These are phyloP conservation scores for Choloepus hoffmanni DNA, from an alignment of 2,113 vertebrate genomes.

Conservation along the genomic window DNA sequence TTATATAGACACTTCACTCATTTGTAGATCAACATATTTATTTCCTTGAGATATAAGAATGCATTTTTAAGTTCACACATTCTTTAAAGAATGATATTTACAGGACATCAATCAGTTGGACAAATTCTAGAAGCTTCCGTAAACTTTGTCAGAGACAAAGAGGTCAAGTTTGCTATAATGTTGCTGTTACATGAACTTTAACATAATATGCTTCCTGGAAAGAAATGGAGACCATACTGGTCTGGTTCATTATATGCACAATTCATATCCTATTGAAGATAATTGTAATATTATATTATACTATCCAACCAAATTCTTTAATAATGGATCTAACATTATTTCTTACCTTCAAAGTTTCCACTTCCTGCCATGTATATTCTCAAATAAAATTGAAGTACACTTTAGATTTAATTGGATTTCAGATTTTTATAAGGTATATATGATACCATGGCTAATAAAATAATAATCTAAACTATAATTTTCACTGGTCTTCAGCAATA, in stretches of 20 bases:
- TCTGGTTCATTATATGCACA: constrained; percentile 66
- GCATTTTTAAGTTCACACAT: background rate
- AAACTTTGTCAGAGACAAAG: background rate
- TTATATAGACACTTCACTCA: constrained; percentile 51
- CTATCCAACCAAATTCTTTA: constrained; percentile 57
- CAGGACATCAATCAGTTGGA: background rate
- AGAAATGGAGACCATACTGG: constrained; percentile 33
- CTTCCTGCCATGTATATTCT: background rate
- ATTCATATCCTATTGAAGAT: constrained; percentile 40
- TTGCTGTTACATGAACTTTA: background rate
- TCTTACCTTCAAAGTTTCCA: constrained; percentile 13
- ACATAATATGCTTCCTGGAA: constrained; percentile 67
- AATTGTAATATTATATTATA: constrained; percentile 43
- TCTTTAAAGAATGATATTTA: background rate
- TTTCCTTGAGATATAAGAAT: constrained; percentile 41
- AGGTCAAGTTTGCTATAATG: constrained; percentile 72
- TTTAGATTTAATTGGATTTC: constrained; percentile 48
- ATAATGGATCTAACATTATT: constrained; percentile 36
- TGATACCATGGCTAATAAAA: background rate
- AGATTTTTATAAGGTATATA: background rate
- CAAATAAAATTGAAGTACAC: constrained; percentile 31
- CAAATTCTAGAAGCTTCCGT: background rate
- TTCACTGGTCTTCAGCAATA: background rate
- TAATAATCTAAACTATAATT: background rate
- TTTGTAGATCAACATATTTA: constrained; percentile 52